Evolutionary conservation across 2,113 vertebrate species (phyloP).

Genomic region (Chloropsis cyanopogon): DNA sequence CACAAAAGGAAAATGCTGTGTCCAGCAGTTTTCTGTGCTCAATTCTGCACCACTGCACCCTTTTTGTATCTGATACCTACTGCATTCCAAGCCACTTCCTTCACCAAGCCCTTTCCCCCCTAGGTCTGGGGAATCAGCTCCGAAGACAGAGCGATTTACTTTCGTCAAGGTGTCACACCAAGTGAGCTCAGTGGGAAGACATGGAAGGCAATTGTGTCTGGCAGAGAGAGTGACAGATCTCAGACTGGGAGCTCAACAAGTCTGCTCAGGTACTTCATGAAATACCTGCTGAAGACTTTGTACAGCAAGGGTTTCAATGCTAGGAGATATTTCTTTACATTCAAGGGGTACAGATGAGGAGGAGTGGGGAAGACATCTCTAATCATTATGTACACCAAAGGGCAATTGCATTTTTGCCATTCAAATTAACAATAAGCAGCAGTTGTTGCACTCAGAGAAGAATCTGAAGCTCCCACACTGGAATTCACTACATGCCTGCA

Average conservation of each 20-base stretch:
- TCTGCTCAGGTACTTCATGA: slow-evolving; percentile 80
- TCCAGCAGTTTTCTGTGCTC: not conserved
- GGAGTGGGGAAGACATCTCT: not conserved
- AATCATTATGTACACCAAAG: not conserved
- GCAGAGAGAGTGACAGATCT: slow-evolving; percentile 84
- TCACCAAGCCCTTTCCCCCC: not conserved
- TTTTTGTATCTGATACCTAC: not conserved
- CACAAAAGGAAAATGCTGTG: not conserved
- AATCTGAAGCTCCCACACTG: not conserved
- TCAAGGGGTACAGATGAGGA: not conserved
- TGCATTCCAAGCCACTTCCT: not conserved
- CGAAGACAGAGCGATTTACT: slow-evolving; percentile 86
- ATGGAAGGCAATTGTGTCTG: slow-evolving; percentile 83
- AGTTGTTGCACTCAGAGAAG: not conserved
- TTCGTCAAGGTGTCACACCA: slow-evolving; percentile 89
- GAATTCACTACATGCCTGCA: not conserved
- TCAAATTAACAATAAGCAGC: not conserved
- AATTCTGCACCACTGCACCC: not conserved
- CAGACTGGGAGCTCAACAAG: slow-evolving; percentile 86
- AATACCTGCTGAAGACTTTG: not conserved
- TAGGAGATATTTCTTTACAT: not conserved
- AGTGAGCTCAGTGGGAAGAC: slow-evolving; percentile 94
- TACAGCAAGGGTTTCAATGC: not conserved
- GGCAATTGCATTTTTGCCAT: not conserved
- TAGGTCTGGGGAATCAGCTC: slow-evolving; percentile 89